Evolutionary conservation across 1,140 invertebrate genomes (phyloP), one percentile per base, ranked within the genome.

Genomic region (Condylostylus longicornis): DNA sequence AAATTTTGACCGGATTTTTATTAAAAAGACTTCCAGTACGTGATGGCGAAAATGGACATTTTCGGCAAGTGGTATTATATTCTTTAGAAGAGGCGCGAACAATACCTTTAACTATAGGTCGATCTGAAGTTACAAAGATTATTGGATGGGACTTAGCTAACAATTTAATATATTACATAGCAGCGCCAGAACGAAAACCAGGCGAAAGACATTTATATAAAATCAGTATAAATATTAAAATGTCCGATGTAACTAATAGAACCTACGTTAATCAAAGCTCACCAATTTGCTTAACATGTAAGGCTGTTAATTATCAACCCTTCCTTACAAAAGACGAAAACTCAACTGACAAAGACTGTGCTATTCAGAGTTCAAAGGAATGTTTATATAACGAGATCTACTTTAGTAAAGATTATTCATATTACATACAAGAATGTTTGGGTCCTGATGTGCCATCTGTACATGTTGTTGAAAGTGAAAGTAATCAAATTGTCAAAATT

Each of bases 121-220:
- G 67, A 4, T 77, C 72, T 46, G 77, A 79, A 56, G 70, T 81
- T 4, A 77, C 70, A 3, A 63, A 68, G 33, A 70, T 82, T 14
- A 49, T 78, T 1, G 72, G 71, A 10, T 81, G 75, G 70, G 72
- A 79, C 48, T 69, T 72, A 47, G 53, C 66, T 15, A 69, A 68
- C 33, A 64, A 74, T 42, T 60, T 67, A 23, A 68, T 81, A 67
- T 64, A 77, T 47, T 78, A 69, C 46, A 71, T 82, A 43, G 79
- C 76, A 14, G 80, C 80, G n/a, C 74, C 71, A 2, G 70, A 74
- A 45, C 69, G 69, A 33, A 61, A 64, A 18, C 74, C 80, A 0
- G 74, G 76, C 4, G 72, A 80, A 48, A 59, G 82, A 12, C 82
- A 86, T 53, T 55, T 87, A 28, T 83, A 79, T 62, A 64, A 74